phyloP scores from a whole-genome alignment of 2,888 invertebrate genomes.

The Nudaria mundana region DNA sequence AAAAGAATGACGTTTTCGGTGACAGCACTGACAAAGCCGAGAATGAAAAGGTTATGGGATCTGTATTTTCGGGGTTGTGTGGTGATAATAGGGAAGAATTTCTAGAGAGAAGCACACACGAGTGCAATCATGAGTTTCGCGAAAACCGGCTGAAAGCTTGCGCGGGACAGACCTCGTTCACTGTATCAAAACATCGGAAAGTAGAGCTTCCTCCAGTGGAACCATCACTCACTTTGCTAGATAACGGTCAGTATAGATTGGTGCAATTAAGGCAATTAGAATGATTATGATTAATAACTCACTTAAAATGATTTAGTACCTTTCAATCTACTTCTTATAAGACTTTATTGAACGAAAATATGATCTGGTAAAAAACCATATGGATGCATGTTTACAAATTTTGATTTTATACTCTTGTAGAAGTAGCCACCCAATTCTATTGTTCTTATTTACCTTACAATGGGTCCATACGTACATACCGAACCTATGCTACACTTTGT shows the following conservation, averaged over 20 bases:
- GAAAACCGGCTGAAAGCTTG: slow-evolving; percentile 70
- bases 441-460: too few species aligned
- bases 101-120: slow-evolving; percentile 51
- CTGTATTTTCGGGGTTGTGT: slow-evolving; percentile 56
- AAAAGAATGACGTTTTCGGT: slow-evolving; percentile 63
- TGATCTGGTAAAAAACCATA: too few species aligned
- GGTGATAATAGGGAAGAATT: slow-evolving; percentile 37
- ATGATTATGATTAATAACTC: background rate
- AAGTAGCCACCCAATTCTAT: too few species aligned
- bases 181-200: slow-evolving; percentile 82
- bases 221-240: slow-evolving; percentile 55
- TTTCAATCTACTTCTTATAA: too few species aligned
- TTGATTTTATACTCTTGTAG: too few species aligned
- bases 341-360: too few species aligned
- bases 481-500: too few species aligned
- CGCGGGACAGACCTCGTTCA: slow-evolving; percentile 77
- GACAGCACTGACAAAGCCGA: slow-evolving; percentile 64
- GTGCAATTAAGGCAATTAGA: slow-evolving; percentile 6
- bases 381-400: background rate
- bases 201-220: slow-evolving; percentile 81
- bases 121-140: slow-evolving; percentile 68
- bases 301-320: background rate
- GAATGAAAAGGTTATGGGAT: slow-evolving; percentile 72
- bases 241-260: slow-evolving; percentile 55
- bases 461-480: too few species aligned